Conservation (phyloP, 2,113 vertebrate genomes). For the Lophius piscatorius region DNA sequence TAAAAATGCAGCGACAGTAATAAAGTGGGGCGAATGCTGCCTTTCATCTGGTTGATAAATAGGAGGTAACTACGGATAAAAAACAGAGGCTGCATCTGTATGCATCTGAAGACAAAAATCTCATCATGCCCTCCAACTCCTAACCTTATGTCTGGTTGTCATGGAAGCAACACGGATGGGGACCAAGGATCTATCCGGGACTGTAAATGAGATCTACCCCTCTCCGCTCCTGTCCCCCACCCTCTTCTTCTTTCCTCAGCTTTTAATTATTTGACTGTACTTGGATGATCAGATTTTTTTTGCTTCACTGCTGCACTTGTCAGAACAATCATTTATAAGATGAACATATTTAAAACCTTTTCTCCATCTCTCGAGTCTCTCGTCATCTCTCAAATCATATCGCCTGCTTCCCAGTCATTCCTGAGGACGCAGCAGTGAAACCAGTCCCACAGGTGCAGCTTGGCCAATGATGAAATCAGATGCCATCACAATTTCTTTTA, state of each 20-base stretch:
- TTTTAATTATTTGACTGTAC: not conserved
- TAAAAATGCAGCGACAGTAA: constrained; percentile 31
- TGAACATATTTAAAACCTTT: not conserved
- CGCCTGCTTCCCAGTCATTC: not conserved
- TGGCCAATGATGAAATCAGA: not conserved
- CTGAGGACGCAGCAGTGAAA: not conserved
- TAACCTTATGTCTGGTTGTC: constrained; percentile 70
- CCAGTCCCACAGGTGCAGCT: constrained; percentile 5
- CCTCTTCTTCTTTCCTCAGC: not conserved
- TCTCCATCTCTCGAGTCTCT: not conserved
- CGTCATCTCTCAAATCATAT: not conserved
- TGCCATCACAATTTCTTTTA: not conserved
- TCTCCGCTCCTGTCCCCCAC: not conserved
- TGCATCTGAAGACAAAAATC: constrained; percentile 53
- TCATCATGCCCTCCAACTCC: constrained; percentile 62
- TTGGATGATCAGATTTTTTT: not conserved
- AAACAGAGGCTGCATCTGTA: constrained; percentile 21
- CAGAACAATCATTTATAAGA: constrained; percentile 1
- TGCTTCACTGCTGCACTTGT: not conserved
- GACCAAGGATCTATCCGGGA: constrained; percentile 31
- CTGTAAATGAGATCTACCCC: constrained; percentile 59
- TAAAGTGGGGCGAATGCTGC: constrained; percentile 8
- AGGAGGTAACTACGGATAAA: constrained; percentile 38
- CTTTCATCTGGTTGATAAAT: constrained; percentile 28
- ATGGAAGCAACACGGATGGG: constrained; percentile 62